A percentile compares a stretch with the other conserved stretches of the same genome.
phyloP scores from a whole-genome alignment of 1,140 invertebrate species.

The Colletes gigas region DNA sequence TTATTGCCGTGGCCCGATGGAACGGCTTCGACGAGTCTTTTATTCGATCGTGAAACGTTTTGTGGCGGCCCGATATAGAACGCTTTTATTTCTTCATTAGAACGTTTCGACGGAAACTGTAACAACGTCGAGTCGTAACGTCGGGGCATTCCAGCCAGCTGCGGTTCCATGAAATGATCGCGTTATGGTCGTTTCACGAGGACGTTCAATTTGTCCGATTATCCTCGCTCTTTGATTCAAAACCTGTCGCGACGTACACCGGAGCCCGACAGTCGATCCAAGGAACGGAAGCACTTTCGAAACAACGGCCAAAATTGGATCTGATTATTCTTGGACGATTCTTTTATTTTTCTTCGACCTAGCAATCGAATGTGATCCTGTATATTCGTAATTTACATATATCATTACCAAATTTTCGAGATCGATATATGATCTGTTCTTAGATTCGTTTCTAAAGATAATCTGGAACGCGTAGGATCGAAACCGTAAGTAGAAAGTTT shows the following conservation, averaged over 20 bases:
- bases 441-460: too few species aligned
- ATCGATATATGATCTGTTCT: too few species aligned
- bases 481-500: too few species aligned
- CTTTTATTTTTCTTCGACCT: too few species aligned
- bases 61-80: not conserved
- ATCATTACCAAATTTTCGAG: too few species aligned
- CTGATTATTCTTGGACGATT: too few species aligned
- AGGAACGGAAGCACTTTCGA: too few species aligned
- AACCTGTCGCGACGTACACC: not conserved
- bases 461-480: too few species aligned
- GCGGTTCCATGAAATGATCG: not conserved
- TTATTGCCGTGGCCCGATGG: constrained; percentile 17
- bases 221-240: not conserved
- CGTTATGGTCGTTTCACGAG: not conserved
- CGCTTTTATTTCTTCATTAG: constrained; percentile 38
- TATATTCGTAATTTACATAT: too few species aligned
- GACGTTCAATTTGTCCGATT: not conserved
- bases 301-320: too few species aligned
- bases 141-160: not conserved
- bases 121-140: constrained; percentile 1
- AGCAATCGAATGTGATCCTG: too few species aligned
- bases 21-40: constrained; percentile 1
- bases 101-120: not conserved
- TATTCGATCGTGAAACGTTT: constrained; percentile 18
- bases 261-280: too few species aligned